Conservation (phyloP, 2,113 vertebrate species). For the Camelus dromedarius region DNA sequence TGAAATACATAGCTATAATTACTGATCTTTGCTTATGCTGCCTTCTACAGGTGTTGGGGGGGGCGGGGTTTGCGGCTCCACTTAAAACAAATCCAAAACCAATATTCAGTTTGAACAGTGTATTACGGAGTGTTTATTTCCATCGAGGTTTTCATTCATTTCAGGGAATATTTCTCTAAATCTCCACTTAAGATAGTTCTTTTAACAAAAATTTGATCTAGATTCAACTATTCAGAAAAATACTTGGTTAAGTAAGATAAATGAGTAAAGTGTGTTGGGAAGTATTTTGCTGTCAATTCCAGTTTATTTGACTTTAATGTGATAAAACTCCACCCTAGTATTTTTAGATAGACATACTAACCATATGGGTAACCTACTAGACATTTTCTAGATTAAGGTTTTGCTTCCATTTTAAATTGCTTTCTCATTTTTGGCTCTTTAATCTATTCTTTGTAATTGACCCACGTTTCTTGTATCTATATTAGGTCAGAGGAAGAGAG, state of each 20-base stretch:
- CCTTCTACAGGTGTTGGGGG: slow-evolving; percentile 74
- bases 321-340: not conserved
- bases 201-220: slow-evolving; percentile 24
- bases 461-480: not conserved
- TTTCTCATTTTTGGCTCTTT: slow-evolving; percentile 47
- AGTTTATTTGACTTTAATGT: slow-evolving; percentile 28
- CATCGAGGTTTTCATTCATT: not conserved
- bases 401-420: slow-evolving; percentile 59
- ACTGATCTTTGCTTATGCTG: not conserved
- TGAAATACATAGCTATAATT: slow-evolving; percentile 44
- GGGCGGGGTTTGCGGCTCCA: not conserved
- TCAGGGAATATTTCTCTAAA: not conserved
- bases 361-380: not conserved
- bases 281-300: slow-evolving; percentile 50
- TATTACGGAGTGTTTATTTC: not conserved
- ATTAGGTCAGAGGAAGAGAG: not conserved
- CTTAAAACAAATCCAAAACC: slow-evolving; percentile 24
- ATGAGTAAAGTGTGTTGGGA: slow-evolving; percentile 21
- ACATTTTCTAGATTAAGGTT: slow-evolving; percentile 24
- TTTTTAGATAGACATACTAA: not conserved
- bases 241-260: not conserved
- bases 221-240: not conserved
- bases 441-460: not conserved
- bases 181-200: slow-evolving; percentile 15
- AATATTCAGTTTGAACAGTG: not conserved